A percentile compares a stretch with the other conserved stretches of the same genome.
phyloP scores from a whole-genome alignment of 1,140 invertebrate species.

The Procambarus virginalis region DNA sequence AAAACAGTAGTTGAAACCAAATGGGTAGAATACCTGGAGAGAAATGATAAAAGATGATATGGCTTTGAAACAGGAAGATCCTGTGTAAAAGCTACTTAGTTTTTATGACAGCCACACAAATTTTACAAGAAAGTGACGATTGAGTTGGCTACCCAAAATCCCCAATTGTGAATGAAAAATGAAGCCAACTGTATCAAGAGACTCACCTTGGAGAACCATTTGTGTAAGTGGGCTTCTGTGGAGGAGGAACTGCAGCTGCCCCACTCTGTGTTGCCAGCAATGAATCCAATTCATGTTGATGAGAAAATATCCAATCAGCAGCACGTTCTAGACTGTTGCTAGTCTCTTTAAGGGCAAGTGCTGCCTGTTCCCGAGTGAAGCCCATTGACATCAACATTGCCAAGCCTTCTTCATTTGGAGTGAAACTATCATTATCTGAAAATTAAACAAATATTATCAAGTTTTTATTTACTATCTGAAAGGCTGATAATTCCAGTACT shows the following conservation, averaged over 20 bases:
- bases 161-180: no score
- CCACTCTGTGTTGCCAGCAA: slow-evolving; percentile 61
- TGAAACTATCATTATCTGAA: slow-evolving; percentile 74
- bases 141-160: no score
- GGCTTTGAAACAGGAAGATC: no score
- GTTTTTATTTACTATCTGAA: not conserved
- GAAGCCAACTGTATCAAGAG: not conserved
- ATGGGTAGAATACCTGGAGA: no score
- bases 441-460: not conserved
- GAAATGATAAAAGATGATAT: no score
- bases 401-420: slow-evolving; percentile 81
- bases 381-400: slow-evolving; percentile 90
- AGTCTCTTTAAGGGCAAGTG: slow-evolving; percentile 88
- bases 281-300: slow-evolving; percentile 82
- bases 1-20: no score
- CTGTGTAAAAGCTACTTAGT: no score
- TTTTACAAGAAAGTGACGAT: no score
- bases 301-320: slow-evolving; percentile 98
- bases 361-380: slow-evolving; percentile 87
- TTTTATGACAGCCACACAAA: no score
- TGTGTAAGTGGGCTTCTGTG: slow-evolving; percentile 59
- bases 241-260: slow-evolving; percentile 42
- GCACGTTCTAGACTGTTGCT: slow-evolving; percentile 93
- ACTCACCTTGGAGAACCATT: slow-evolving; percentile 67
- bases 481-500: not conserved